phyloP scores from a whole-genome alignment of 1,140 invertebrate species.

The Steinernema feltiae region DNA sequence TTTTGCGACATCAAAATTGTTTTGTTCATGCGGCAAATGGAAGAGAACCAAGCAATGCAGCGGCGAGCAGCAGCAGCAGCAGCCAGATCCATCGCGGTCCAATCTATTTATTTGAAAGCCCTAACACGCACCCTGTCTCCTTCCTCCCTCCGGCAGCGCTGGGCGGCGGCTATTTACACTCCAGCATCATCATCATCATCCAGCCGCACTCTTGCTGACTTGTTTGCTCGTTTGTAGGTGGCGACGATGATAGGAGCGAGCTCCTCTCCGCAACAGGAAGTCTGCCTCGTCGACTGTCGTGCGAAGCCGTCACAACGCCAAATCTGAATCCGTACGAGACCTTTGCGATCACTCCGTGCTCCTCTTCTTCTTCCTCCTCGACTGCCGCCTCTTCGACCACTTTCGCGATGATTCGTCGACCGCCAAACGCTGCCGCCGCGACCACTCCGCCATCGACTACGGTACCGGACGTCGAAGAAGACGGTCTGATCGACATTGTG shows the following conservation, averaged over 20 bases:
- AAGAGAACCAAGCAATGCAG: no score
- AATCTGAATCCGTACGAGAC: background rate
- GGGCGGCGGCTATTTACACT: background rate
- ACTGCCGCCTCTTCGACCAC: background rate
- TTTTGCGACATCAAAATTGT: no score
- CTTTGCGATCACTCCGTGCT: background rate
- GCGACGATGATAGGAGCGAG: constrained; percentile 6
- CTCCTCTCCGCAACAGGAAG: background rate
- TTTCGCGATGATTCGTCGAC: background rate
- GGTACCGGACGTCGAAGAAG: constrained; percentile 12
- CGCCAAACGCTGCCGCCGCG: background rate
- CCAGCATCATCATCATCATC: no score
- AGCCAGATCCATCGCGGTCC: background rate
- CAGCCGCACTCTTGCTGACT: no score
- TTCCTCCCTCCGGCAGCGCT: no score
- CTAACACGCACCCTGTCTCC: no score
- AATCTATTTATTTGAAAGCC: constrained; percentile 16
- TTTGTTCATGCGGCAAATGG: background rate
- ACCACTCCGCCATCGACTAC: background rate
- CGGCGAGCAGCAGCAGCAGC: no score
- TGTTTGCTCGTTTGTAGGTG: constrained; percentile 6
- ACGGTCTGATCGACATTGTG: constrained; percentile 31
- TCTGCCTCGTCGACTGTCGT: background rate
- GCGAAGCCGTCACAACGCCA: background rate
- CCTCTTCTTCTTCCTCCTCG: background rate